Base-by-base conservation (phyloP, 2,888 invertebrate species). In the Pachycephus smyrnensis region DNA sequence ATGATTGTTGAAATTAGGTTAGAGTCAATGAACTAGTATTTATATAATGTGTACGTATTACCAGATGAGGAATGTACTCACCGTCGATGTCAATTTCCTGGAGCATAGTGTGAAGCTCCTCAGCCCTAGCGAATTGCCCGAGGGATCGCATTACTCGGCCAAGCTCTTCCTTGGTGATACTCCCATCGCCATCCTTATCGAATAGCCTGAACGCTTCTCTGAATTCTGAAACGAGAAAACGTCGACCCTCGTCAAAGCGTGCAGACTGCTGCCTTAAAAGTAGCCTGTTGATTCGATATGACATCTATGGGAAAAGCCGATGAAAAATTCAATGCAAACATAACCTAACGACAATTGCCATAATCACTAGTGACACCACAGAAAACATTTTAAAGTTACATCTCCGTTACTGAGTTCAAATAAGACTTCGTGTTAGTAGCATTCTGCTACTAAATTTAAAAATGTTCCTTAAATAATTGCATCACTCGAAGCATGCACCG, bases 171-270 rank as follows among this genome's bases (percentile, higher is more conserved):
- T 97, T 97, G 4, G 97, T 97, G 86, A 97, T 97, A 82, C 95
- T 96, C 1, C 97, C 97, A 85, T 97, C 97, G 11, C 96, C 96
- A 86, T 97, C 97, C 91, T 97, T 97, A 92, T 97, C 97, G 90
- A 97, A 97, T 12, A 97, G 93, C 75, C 96, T 95, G 91, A 97
- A 97, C 1, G 97, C 97, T 90, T 97, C 97, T 40, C 96, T 95
- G 89, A 96, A 97, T 91, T 97, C 97, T 96, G 89, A 0, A 92
- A 92, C 75, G 69, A 81, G 33, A 78, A 55, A 73, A 73, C 31
- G 71, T 71, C 31, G 55, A 55, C 55, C 55, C 55, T 55, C 55
- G 23, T 55, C 55, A 55, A 9, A 55, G 55, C 23, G 2, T 23
- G 6, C 23, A 9, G 23, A 23, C 15, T 23, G 55, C 33, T 33